Percentiles rank a stretch among this genome's conserved stretches.
These are phyloP conservation scores for Drosophila ambigua DNA, from an alignment of 1,140 invertebrate genomes.

Conservation along the genomic window DNA sequence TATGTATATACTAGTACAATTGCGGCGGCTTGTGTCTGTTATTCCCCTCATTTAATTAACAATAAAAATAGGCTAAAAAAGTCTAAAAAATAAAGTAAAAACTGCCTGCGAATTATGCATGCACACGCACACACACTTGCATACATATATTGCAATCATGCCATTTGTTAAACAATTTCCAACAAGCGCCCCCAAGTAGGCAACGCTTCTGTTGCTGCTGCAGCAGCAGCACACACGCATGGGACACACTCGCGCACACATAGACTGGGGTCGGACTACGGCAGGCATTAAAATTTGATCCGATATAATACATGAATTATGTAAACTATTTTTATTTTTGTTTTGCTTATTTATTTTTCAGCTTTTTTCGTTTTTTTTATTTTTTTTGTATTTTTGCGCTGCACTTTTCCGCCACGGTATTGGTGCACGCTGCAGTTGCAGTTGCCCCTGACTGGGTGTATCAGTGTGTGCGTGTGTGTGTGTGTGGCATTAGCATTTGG, in stretches of 20 bases:
- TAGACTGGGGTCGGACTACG: conserved; percentile 3
- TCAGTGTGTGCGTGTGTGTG: conserved; percentile 1
- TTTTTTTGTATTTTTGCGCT: conserved; percentile 28
- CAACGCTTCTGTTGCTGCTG: conserved; percentile 43
- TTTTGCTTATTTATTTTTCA: conserved; percentile 68
- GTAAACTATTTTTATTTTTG: conserved; percentile 80
- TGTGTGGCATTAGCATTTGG: conserved; percentile 75
- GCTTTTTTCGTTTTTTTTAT: conserved; percentile 39
- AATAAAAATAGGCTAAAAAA: conserved; percentile 82
- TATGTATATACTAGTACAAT: conserved; percentile 23
- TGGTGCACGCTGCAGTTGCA: conserved; percentile 36
- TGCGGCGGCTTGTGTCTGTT: conserved; percentile 28
- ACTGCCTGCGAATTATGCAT: conserved; percentile 62
- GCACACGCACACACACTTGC: conserved; percentile 36
- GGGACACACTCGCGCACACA: conserved; percentile 3
- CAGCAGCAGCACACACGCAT: conserved; percentile 14
- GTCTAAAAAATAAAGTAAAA: conserved; percentile 70
- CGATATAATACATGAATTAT: conserved; percentile 81
- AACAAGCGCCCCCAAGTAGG: conserved; percentile 74
- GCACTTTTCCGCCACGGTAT: conserved; percentile 59
- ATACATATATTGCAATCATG: conserved; percentile 64
- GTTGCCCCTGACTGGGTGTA: conserved; percentile 38
- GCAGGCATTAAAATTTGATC: conserved; percentile 76
- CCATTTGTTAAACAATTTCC: conserved; percentile 78
- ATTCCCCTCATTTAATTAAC: conserved; percentile 82